phyloP scores from a whole-genome alignment of 2,113 vertebrate species.

The Elephantulus edwardii region DNA sequence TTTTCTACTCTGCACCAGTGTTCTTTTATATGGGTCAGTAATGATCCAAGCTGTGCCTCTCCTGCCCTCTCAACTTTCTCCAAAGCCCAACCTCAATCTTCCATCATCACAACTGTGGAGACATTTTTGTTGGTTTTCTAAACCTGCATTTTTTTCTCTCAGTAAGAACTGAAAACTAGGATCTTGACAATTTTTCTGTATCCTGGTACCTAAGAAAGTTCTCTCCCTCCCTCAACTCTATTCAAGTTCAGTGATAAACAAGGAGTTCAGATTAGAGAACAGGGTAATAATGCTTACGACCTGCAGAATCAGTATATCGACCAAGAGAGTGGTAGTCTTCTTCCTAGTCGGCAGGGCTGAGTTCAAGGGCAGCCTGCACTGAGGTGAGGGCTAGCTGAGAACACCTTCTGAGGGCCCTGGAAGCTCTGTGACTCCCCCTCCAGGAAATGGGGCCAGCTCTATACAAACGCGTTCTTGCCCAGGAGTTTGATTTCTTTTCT shows the following conservation, averaged over 20 bases:
- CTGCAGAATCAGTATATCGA: background rate
- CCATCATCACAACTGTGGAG: background rate
- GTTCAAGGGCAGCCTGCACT: background rate
- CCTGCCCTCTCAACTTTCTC: background rate
- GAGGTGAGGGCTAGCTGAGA: background rate
- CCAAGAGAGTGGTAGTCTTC: background rate
- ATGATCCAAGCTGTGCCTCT: background rate
- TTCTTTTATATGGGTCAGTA: background rate
- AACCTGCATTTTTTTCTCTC: background rate
- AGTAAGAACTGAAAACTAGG: background rate
- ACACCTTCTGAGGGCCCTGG: background rate
- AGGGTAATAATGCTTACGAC: background rate
- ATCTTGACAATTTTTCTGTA: slow-evolving; percentile 1
- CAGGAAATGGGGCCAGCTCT: slow-evolving; percentile 61
- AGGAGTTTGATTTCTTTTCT: slow-evolving; percentile 70
- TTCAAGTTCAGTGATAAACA: slow-evolving; percentile 15
- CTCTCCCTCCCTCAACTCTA: background rate
- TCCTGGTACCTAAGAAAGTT: background rate
- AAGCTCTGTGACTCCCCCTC: background rate
- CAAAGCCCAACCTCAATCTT: background rate
- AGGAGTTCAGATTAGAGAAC: background rate
- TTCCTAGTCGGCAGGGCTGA: background rate
- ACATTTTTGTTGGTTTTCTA: background rate
- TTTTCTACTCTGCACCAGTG: background rate
- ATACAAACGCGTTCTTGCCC: slow-evolving; percentile 55